Evolutionary conservation across 1,140 invertebrate genomes (phyloP), one percentile per base, ranked within the genome.

Genomic region (Neotoxoptera formosana): DNA sequence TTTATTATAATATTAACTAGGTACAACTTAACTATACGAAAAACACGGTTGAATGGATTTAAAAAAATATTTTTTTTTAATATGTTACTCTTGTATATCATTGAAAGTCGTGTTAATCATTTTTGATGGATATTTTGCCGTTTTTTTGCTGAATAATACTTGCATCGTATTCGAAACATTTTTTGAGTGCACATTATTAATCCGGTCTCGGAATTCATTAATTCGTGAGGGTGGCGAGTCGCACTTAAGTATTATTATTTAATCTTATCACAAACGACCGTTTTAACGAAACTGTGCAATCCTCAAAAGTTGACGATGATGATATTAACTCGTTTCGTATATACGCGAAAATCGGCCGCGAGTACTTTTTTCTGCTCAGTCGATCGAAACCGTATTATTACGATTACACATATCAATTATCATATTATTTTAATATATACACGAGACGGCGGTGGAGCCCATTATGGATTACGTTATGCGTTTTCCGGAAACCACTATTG

Each of bases 401-500:
- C 11, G 30, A 76, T n/a, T n/a, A 17, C 60, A 34, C 14, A 76
- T 76, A 76, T 76, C 60, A 76, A 76, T 53, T 76, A 76, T 76
- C 30, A 76, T 7, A 41, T 41, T 41, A 41, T 41, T 41, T 2
- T 41, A 41, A 41, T 41, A 41, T 41, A 41, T 41, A 34, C 3
- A 34, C 60, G n/a, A 76, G 60, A 76, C 60, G n/a, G 30, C 60
- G n/a, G 30, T 34, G 60, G 60, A 20, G 60, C 30, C 11, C 30
- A 67, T 67, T 60, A 30, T 30, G 1, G 14, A 51, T 51, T 51
- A 20, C 48, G 30, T 67, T 76, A 83, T 41, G 48, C 87, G 48
- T 89, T 36, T 89, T 53, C 87, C 47, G 48, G 48, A 89, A 89
- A 53, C 48, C 7, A 45, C 87, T 89, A 89, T 89, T 89, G 87